phyloP scores from a whole-genome alignment of 2,113 vertebrate genomes.

The Atrichornis clamosus region DNA sequence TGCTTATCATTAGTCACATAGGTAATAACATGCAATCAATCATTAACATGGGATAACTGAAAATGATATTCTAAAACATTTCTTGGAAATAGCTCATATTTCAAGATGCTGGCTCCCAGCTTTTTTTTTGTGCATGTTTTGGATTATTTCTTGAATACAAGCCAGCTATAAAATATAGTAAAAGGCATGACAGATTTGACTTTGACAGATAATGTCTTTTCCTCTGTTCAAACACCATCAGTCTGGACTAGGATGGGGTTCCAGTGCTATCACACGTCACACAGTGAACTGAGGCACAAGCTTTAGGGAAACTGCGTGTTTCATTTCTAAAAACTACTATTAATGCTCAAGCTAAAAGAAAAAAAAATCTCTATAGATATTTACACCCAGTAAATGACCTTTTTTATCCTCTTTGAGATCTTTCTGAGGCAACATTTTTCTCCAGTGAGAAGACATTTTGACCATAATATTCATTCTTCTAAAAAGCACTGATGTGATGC shows the following conservation, averaged over 20 bases:
- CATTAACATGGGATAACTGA: background rate
- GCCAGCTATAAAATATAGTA: constrained; percentile 8
- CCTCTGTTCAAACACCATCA: constrained; percentile 8
- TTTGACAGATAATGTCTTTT: constrained; percentile 37
- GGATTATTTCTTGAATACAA: background rate
- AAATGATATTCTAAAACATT: constrained; percentile 21
- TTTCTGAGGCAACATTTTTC: constrained; percentile 31
- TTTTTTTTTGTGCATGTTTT: constrained; percentile 6
- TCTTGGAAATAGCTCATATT: constrained; percentile 34
- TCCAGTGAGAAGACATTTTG: background rate
- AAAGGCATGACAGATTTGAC: constrained; percentile 23
- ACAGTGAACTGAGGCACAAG: constrained; percentile 11
- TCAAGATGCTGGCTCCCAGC: constrained; percentile 11
- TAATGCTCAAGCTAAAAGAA: background rate
- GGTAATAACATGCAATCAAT: constrained; percentile 5
- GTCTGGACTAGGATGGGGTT: background rate
- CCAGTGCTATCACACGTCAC: background rate
- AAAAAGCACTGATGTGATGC: constrained; percentile 1
- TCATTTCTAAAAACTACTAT: background rate
- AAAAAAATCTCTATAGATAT: background rate
- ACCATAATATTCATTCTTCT: background rate
- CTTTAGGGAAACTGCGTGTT: background rate
- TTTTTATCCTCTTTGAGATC: background rate
- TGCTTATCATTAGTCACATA: constrained; percentile 39
- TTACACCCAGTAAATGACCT: background rate